These are phyloP conservation scores for Neoaliturus tenellus DNA, from an alignment of 2,888 invertebrate genomes.

Conservation along the genomic window DNA sequence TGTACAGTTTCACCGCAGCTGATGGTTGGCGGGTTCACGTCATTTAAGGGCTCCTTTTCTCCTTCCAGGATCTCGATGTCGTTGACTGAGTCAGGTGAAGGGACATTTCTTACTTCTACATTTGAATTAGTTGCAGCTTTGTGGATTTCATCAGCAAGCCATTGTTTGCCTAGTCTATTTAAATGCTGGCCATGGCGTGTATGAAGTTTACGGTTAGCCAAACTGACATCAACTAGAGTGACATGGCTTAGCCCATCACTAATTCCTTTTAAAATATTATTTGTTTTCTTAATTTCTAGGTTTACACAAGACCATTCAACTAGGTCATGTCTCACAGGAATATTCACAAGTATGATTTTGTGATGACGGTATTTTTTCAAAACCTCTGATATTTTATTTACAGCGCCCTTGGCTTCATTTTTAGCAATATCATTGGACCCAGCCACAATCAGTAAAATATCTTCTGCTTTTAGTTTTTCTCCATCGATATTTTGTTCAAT, in stretches of 20 bases:
- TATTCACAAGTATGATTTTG: neutral
- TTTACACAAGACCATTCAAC: slow-evolving; percentile 11
- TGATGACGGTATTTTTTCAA: neutral
- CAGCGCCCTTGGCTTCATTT: neutral
- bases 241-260: neutral
- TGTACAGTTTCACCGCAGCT: too few species aligned
- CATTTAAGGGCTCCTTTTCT: too few species aligned
- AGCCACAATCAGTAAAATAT: neutral
- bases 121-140: slow-evolving; percentile 15
- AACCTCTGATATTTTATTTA: neutral
- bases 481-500: neutral
- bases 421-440: neutral
- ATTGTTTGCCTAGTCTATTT: slow-evolving; percentile 26
- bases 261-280: neutral
- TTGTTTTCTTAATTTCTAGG: neutral
- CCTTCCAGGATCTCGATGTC: too few species aligned
- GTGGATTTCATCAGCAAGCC: slow-evolving; percentile 13
- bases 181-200: slow-evolving; percentile 33
- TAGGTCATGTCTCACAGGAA: neutral
- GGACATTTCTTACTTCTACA: too few species aligned
- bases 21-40: too few species aligned
- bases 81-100: too few species aligned
- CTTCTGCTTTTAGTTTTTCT: neutral
- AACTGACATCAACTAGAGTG: neutral
- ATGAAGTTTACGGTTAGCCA: neutral